Conservation (phyloP, 2,888 invertebrate genomes). For the Argynnis bischoffii region DNA sequence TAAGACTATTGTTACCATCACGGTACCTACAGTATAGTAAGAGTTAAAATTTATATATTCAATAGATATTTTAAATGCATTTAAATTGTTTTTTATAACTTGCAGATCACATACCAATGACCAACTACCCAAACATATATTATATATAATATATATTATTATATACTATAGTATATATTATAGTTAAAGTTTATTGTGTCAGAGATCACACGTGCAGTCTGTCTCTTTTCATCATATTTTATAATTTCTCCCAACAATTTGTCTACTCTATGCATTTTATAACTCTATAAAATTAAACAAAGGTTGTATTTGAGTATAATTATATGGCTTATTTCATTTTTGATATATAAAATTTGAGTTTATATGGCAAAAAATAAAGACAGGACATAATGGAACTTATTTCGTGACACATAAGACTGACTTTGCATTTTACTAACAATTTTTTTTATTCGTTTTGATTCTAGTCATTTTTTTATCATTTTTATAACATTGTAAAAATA, state of each 20-base stretch:
- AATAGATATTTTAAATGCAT: too few relatives aligned
- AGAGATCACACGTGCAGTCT: neutral
- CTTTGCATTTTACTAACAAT: constrained; percentile 28
- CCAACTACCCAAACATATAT: too few relatives aligned
- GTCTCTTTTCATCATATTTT: too few relatives aligned
- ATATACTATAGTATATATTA: too few relatives aligned
- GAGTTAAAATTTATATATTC: too few relatives aligned
- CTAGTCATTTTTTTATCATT: constrained; percentile 44
- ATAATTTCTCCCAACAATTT: neutral
- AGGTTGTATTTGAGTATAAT: constrained; percentile 22
- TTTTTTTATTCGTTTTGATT: constrained; percentile 23
- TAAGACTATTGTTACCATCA: too few relatives aligned
- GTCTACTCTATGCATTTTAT: constrained; percentile 19
- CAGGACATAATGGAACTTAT: constrained; percentile 18
- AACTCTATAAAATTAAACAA: constrained; percentile 4
- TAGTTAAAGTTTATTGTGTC: neutral
- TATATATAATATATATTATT: too few relatives aligned
- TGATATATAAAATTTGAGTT: neutral
- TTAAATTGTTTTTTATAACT: too few relatives aligned
- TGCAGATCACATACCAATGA: too few relatives aligned
- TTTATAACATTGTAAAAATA: constrained; percentile 16
- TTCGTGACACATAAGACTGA: constrained; percentile 38
- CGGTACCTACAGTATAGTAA: too few relatives aligned
- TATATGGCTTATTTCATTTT: neutral
- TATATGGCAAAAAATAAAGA: constrained; percentile 1